These are phyloP conservation scores for Drosophila ogumai DNA, from an alignment of 1,140 invertebrate species.

Conservation along the genomic window DNA sequence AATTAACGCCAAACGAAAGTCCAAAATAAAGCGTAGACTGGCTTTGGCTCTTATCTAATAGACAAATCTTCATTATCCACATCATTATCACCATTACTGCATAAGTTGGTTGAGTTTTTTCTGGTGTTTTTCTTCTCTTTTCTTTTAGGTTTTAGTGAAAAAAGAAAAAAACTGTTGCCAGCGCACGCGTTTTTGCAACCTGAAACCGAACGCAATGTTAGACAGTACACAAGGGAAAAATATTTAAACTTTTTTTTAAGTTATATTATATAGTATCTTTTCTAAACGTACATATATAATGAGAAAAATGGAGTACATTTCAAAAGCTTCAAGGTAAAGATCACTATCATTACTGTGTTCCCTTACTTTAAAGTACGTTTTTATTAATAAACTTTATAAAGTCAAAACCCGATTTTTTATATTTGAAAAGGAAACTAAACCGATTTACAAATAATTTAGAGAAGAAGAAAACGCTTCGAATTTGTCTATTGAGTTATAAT, in stretches of 20 bases:
- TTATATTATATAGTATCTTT: background rate
- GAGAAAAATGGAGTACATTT: too few species aligned
- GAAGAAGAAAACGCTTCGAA: background rate
- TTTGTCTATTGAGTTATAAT: background rate
- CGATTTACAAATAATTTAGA: background rate
- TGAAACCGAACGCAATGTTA: slow-evolving; percentile 53
- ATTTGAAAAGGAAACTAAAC: background rate
- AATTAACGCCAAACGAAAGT: slow-evolving; percentile 22
- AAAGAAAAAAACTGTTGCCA: slow-evolving; percentile 32
- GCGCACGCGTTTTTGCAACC: slow-evolving; percentile 55
- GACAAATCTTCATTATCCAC: slow-evolving; percentile 31
- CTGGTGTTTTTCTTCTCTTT: slow-evolving; percentile 14
- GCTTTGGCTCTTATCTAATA: slow-evolving; percentile 49
- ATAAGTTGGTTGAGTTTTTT: slow-evolving; percentile 33
- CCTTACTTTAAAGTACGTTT: too few species aligned
- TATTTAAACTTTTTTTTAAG: background rate
- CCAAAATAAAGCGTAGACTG: slow-evolving; percentile 16
- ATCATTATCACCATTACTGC: slow-evolving; percentile 35
- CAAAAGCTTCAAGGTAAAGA: too few species aligned
- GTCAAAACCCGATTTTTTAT: background rate
- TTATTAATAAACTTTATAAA: background rate
- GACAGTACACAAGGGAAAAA: background rate
- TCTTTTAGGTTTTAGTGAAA: slow-evolving; percentile 26
- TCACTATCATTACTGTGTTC: too few species aligned
- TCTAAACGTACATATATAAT: too few species aligned